Percentiles rank a stretch among this genome's conserved stretches.
Conservation (phyloP, 1,140 invertebrate genomes). For the Grapholita molesta region DNA sequence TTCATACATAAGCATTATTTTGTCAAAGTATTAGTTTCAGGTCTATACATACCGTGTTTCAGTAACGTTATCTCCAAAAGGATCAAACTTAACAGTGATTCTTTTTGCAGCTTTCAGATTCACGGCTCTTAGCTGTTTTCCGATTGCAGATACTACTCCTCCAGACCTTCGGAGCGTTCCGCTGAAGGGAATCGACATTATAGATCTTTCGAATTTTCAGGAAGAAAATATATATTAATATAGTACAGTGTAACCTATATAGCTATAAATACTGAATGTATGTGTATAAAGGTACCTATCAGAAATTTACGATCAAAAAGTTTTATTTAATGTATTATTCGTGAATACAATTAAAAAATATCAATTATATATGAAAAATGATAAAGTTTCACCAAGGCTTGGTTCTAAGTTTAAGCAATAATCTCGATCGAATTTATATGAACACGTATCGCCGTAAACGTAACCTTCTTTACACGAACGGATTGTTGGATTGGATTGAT, state of each 20-base stretch:
- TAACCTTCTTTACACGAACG: background rate
- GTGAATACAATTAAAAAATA: background rate
- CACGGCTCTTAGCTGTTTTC: conserved; percentile 83
- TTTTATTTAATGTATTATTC: background rate
- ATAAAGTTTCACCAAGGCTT: background rate
- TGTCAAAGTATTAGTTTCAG: background rate
- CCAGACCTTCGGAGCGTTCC: conserved; percentile 80
- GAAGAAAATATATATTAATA: background rate
- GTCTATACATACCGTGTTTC: conserved; percentile 82
- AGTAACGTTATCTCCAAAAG: conserved; percentile 84
- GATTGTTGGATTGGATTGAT: background rate
- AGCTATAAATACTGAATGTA: background rate
- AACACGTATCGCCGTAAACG: background rate
- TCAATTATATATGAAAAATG: too few species aligned
- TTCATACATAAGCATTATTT: background rate
- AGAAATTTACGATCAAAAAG: background rate
- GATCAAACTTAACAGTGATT: conserved; percentile 90
- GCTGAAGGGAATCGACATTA: conserved; percentile 84
- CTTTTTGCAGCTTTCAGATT: conserved; percentile 89
- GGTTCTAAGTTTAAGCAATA: background rate
- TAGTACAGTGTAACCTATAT: background rate
- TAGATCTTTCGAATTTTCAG: conserved; percentile 21
- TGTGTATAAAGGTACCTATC: background rate
- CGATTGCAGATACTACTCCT: conserved; percentile 83
- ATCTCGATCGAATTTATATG: background rate